Base-by-base conservation (phyloP, 2,113 vertebrate species). In the Microtus oregoni region DNA sequence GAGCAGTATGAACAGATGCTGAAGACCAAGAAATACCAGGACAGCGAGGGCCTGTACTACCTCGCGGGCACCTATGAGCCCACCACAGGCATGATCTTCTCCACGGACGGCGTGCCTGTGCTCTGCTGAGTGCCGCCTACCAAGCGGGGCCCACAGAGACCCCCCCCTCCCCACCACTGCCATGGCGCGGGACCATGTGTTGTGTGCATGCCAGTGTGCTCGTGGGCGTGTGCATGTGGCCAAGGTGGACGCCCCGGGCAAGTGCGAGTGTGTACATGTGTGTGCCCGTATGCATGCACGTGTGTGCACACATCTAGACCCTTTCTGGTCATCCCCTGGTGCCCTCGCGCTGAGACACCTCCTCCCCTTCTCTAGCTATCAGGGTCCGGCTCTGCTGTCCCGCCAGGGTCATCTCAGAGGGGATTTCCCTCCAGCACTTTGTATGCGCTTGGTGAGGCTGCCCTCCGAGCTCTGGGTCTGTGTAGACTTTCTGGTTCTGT, bases 81-180 rank as follows among this genome's bases (percentile, higher is more conserved):
- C 98, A 99, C 99, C 95, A 99, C 99, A 0, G 99, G 99, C 98
- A 99, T 99, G 99, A 99, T 99, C 98, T 99, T 99, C 98, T 99
- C 99, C 98, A 99, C 99, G 0, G 99, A 99, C 0, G 99, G 99
- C 3, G 99, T 99, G 92, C 99, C 99, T 0, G 99, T 99, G 98
- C 99, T 99, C 98, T 99, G 99, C 98, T 99, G 98, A 99, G 97
- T 0, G 4, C 87, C 17, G 3, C 83, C 83, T 14, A 28, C 76
- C 97, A 92, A 30, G 68, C 63, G 41, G 85, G 86, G 68, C 86
- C 86, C 35, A 12, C 24, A 32, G 86, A 41, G 92, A 92, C 95
- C 95, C 55, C 95, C 15, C 55, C 94, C 94, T 98, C 92, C 68
- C 97, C 97, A 93, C 96, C 98, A 94, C 98, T 95, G 98, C 98